These are phyloP conservation scores for Agapornis canus DNA, from an alignment of 2,797 vertebrate species.

Conservation along the genomic window DNA sequence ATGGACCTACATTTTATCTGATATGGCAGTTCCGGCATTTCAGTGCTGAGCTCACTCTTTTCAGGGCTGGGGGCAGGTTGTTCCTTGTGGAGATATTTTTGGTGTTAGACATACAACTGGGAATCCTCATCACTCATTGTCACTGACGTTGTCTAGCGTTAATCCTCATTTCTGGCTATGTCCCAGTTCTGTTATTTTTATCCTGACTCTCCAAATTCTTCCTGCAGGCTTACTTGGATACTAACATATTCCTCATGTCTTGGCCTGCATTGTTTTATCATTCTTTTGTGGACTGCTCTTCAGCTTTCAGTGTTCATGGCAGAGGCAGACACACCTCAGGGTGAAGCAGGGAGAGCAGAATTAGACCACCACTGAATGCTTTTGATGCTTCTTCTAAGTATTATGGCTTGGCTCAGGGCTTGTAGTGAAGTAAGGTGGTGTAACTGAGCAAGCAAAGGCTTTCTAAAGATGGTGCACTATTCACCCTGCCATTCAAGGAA, in stretches of 20 bases:
- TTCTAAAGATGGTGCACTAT: conserved; percentile 36
- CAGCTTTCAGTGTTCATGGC: background rate
- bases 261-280: background rate
- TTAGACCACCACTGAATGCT: background rate
- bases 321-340: background rate
- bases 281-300: background rate
- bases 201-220: background rate
- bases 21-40: background rate
- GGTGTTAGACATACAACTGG: background rate
- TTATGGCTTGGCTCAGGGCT: background rate
- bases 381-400: background rate
- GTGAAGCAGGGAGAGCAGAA: background rate
- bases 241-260: background rate
- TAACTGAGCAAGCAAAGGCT: conserved; percentile 16
- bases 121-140: conserved; percentile 16
- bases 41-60: background rate
- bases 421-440: background rate
- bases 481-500: conserved; percentile 23
- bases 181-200: conserved; percentile 19
- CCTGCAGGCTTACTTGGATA: background rate
- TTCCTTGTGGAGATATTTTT: background rate
- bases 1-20: background rate
- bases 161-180: background rate
- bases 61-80: background rate
- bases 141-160: background rate